phyloP scores from a whole-genome alignment of 2,797 vertebrate genomes.

The Trichosurus vulpecula region DNA sequence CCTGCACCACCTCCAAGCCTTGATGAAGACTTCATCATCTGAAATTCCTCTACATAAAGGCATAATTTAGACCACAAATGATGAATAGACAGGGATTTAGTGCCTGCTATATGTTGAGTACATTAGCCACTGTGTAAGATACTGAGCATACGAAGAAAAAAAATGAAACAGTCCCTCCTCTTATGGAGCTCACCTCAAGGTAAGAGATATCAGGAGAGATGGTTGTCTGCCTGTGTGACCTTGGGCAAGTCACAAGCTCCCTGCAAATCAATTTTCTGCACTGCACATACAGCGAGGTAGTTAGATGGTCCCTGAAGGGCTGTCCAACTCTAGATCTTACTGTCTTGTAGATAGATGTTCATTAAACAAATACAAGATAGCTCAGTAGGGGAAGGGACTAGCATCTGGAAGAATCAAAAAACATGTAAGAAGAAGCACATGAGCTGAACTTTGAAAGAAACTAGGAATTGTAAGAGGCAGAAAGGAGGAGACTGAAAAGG shows the following conservation, averaged over 20 bases:
- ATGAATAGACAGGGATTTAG: background rate
- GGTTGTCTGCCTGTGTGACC: background rate
- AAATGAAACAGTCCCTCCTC: background rate
- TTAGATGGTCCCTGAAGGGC: background rate
- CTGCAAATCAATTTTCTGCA: background rate
- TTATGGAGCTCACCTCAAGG: background rate
- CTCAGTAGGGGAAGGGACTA: background rate
- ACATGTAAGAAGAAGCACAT: background rate
- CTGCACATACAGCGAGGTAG: background rate
- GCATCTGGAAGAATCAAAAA: background rate
- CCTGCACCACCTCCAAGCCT: background rate
- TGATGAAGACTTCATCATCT: background rate
- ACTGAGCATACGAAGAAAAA: background rate
- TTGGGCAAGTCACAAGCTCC: background rate
- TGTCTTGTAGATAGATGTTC: background rate
- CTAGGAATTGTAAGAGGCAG: background rate
- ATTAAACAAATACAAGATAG: background rate
- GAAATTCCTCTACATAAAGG: background rate
- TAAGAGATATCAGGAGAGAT: background rate
- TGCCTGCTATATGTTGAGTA: background rate
- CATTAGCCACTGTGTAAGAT: background rate
- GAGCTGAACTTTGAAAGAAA: background rate
- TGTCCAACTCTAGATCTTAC: background rate
- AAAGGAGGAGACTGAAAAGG: background rate
- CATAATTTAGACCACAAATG: background rate